Percentiles rank a stretch among this genome's conserved stretches.
Evolutionary conservation across 2,113 vertebrate species (phyloP).

Genomic region (Charadrius vociferus): DNA sequence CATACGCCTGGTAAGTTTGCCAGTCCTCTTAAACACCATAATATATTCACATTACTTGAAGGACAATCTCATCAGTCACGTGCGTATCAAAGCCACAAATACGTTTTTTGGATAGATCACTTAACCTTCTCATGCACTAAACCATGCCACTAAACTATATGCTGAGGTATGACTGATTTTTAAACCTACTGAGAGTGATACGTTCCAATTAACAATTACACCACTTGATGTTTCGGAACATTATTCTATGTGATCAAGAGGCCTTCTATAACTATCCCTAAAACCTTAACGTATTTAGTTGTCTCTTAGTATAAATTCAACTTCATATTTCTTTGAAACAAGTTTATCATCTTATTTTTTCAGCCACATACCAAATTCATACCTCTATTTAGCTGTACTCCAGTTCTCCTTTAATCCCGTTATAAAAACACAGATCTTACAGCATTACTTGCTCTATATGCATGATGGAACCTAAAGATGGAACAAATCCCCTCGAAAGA

Average conservation of each 20-base stretch:
- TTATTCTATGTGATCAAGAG: background rate
- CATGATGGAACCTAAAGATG: background rate
- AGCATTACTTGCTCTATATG: background rate
- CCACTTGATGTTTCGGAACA: background rate
- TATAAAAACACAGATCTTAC: background rate
- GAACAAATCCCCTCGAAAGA: background rate
- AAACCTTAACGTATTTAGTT: background rate
- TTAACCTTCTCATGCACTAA: background rate
- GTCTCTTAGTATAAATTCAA: background rate
- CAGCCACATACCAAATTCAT: background rate
- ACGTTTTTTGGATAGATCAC: background rate
- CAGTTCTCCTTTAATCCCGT: background rate
- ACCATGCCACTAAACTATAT: background rate
- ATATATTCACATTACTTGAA: background rate
- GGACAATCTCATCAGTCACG: background rate
- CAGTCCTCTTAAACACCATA: background rate
- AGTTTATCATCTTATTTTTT: background rate
- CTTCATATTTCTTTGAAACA: background rate
- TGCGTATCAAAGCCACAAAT: background rate
- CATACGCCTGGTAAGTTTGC: background rate
- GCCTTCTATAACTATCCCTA: background rate
- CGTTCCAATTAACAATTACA: background rate
- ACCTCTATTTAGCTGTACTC: background rate
- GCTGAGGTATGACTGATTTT: background rate
- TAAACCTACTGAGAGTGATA: background rate